Conservation (phyloP, 2,113 vertebrate species). For the Equus przewalskii region DNA sequence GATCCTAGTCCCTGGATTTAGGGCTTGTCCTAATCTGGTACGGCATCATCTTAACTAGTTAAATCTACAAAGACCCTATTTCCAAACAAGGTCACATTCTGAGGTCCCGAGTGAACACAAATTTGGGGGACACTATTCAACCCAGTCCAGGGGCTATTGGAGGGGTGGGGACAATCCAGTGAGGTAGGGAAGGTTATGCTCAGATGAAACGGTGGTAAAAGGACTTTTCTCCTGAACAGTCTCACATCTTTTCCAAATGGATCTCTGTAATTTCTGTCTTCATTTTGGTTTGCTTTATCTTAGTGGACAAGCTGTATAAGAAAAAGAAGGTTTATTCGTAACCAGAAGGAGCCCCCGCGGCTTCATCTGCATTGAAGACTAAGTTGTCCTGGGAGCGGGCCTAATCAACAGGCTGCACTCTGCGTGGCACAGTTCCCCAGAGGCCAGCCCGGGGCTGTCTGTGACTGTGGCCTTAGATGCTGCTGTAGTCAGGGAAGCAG, state of each 20-base stretch:
- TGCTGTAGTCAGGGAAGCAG: background rate
- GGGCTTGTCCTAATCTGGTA: background rate
- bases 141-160: background rate
- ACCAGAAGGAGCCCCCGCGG: background rate
- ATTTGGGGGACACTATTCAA: background rate
- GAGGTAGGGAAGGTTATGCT: no score
- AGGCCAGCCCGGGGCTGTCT: background rate
- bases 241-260: background rate
- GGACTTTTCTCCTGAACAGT: background rate
- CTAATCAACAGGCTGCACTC: background rate
- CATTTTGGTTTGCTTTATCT: slow-evolving; percentile 8
- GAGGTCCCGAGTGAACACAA: background rate
- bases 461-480: background rate
- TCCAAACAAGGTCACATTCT: background rate
- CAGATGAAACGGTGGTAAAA: background rate
- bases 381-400: no score
- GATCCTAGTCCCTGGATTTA: background rate
- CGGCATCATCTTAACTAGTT: background rate
- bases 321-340: background rate
- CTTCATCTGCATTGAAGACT: background rate
- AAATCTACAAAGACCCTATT: background rate
- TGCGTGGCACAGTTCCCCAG: background rate
- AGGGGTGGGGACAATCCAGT: background rate
- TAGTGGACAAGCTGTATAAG: background rate
- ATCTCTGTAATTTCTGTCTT: background rate